Evolutionary conservation across 2,797 vertebrate species (phyloP).

Genomic region (Danio choprae): DNA sequence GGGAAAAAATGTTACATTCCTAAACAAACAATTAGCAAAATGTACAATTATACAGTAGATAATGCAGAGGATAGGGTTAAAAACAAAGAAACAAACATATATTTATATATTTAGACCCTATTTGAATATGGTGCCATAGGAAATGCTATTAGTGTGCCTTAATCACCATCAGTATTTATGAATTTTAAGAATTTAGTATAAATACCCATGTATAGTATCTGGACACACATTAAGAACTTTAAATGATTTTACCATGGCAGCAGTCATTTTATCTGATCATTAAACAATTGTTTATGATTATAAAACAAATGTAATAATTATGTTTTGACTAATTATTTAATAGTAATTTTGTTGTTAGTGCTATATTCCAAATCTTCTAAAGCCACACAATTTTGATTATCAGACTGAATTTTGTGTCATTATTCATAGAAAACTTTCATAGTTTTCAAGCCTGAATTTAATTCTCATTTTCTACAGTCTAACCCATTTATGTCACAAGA

Average conservation of each 20-base stretch:
- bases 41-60: not conserved
- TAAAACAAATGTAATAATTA: not conserved
- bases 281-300: not conserved
- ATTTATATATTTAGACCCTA: not conserved
- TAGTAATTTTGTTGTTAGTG: not conserved
- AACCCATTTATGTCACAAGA: not conserved
- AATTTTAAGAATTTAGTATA: not conserved
- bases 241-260: not conserved
- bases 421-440: not conserved
- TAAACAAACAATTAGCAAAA: not conserved
- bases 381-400: not conserved
- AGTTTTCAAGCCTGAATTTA: not conserved
- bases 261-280: not conserved
- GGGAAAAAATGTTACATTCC: not conserved
- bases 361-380: constrained; percentile 4
- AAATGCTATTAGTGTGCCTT: not conserved
- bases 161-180: not conserved
- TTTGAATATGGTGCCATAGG: not conserved
- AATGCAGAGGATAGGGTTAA: not conserved
- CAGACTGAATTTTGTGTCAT: not conserved
- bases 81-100: not conserved
- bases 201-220: not conserved
- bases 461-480: not conserved
- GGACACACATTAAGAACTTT: not conserved
- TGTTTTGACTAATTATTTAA: not conserved